Base-by-base conservation (phyloP, 1,140 invertebrate genomes). In the Drepana arcuata region DNA sequence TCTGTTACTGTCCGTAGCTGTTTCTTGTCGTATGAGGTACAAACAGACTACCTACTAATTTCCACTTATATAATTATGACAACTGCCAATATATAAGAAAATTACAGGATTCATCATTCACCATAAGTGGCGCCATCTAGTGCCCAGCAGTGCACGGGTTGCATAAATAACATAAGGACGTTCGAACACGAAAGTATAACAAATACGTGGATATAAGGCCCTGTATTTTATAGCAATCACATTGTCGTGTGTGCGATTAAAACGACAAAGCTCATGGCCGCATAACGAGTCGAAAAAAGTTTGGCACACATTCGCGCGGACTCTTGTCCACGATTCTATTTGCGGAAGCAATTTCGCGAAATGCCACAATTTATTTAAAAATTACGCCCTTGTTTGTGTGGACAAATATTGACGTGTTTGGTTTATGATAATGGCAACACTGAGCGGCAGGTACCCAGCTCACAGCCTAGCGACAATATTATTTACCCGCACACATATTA, bases 301-400 rank as follows among this genome's bases (percentile, higher is more conserved):
- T 62, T 49, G 21, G 62, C 52, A 63, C 61, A 68, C 70, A 67
- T 62, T 63, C 53, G 47, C 54, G 52, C 53, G 52, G 45, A 57
- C 64, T 66, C 57, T 41, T 50, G 62, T 67, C 60, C 71, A 73
- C 70, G 73, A 60, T 72, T 67, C 61, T 81, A 79, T 81, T 81
- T 81, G 72, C 68, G 64, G 64, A 75, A 81, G 62, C 77, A 81
- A 81, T 78, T 81, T 78, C 59, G 73, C 77, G 57, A 81, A 78
- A 77, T 77, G 77, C 77, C 77, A 78, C 77, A 79, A 81, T 81
- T 81, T 81, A 81, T 81, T 81, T 78, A 81, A 81, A 81, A 81
- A 81, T 81, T 81, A 81, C 73, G 60, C 73, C 77, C 73, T 77
- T 81, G 77, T 81, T 80, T 81, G 73, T 78, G 61, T 71, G 61